Evolutionary conservation across 2,113 vertebrate genomes (phyloP).

Genomic region (Nothoprocta pentlandii): DNA sequence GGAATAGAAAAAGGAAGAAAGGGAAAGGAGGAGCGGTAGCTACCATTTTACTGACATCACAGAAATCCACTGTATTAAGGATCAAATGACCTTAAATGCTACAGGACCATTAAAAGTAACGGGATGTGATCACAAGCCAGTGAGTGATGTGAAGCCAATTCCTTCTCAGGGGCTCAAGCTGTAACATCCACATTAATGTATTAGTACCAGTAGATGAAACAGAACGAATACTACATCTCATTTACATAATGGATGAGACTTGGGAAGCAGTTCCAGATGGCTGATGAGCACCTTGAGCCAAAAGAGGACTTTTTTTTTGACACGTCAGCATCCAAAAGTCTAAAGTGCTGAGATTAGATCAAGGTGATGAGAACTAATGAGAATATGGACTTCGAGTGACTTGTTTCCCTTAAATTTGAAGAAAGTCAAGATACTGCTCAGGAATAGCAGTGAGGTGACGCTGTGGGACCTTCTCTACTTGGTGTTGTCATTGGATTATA

Average conservation of each 20-base stretch:
- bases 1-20: background rate
- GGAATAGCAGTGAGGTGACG: background rate
- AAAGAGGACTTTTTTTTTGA: slow-evolving; percentile 31
- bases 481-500: background rate
- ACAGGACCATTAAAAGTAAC: slow-evolving; percentile 66
- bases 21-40: background rate
- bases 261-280: slow-evolving; percentile 75
- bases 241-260: slow-evolving; percentile 78
- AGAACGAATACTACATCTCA: slow-evolving; percentile 65
- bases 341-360: slow-evolving; percentile 8
- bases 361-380: background rate
- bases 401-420: slow-evolving; percentile 4
- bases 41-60: slow-evolving; percentile 35
- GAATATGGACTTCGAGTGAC: background rate
- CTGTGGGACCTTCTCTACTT: background rate
- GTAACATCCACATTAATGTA: slow-evolving; percentile 66
- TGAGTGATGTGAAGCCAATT: slow-evolving; percentile 63
- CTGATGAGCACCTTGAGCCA: slow-evolving; percentile 74
- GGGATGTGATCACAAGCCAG: slow-evolving; percentile 61
- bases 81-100: slow-evolving; percentile 63
- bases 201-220: slow-evolving; percentile 75
- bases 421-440: background rate
- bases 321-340: background rate
- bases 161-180: slow-evolving; percentile 53
- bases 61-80: slow-evolving; percentile 22